Percentiles rank a stretch among this genome's conserved stretches.
These are phyloP conservation scores for Smutsia gigantea DNA, from an alignment of 2,797 vertebrate species.

Conservation along the genomic window DNA sequence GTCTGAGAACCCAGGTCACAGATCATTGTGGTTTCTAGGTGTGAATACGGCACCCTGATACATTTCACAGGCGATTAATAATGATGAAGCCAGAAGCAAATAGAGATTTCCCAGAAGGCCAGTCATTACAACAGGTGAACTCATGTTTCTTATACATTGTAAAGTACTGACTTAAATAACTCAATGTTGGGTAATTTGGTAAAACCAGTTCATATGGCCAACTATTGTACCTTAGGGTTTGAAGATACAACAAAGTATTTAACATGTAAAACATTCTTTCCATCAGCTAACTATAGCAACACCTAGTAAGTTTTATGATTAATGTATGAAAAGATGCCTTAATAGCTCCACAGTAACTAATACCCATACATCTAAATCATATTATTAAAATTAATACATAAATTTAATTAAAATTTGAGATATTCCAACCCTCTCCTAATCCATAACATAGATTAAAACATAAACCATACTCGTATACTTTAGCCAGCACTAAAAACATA, in stretches of 20 bases:
- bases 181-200: not conserved
- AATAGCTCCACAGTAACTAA: not conserved
- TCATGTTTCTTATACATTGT: not conserved
- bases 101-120: not conserved
- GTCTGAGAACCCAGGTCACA: not conserved
- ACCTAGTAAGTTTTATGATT: not conserved
- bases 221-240: not conserved
- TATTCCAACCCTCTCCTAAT: not conserved
- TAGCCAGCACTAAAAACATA: not conserved
- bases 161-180: not conserved
- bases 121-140: not conserved
- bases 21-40: not conserved
- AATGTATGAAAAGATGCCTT: not conserved
- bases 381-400: not conserved
- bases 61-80: constrained; percentile 4
- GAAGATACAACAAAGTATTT: not conserved
- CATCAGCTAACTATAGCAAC: not conserved
- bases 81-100: not conserved
- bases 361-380: not conserved
- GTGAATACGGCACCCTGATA: not conserved
- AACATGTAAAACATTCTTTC: not conserved
- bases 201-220: not conserved
- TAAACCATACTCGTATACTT: not conserved
- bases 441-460: not conserved
- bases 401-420: not conserved